Evolutionary conservation across 2,797 vertebrate species (phyloP).

Genomic region (Apogon hyalosoma): DNA sequence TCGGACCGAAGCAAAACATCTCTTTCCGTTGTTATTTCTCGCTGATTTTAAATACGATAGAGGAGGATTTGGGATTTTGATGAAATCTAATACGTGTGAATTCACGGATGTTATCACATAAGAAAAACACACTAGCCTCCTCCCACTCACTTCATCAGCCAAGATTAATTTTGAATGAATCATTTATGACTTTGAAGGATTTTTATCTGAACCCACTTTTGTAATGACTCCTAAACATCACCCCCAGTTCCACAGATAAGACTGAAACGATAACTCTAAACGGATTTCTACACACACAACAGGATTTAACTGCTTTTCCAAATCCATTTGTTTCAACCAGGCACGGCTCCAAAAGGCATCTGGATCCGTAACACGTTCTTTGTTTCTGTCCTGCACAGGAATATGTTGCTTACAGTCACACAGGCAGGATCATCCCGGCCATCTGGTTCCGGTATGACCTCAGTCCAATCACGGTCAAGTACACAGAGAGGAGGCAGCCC

Average conservation of each 20-base stretch:
- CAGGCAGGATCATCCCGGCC: conserved; percentile 96
- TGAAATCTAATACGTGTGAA: conserved; percentile 4
- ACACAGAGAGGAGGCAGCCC: conserved; percentile 95
- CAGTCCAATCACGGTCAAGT: conserved; percentile 99
- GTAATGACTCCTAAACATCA: conserved; percentile 40
- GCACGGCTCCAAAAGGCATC: not conserved
- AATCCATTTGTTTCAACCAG: not conserved
- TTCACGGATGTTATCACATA: conserved; percentile 3
- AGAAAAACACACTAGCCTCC: conserved; percentile 5
- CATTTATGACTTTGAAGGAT: conserved; percentile 28
- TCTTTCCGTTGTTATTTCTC: too few relatives aligned
- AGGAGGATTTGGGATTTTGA: not conserved
- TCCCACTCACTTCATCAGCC: conserved; percentile 4
- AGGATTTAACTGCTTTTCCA: conserved; percentile 6
- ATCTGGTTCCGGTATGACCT: conserved; percentile 99
- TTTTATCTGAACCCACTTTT: conserved; percentile 18
- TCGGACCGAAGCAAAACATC: too few relatives aligned
- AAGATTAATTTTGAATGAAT: conserved; percentile 43
- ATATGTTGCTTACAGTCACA: conserved; percentile 98
- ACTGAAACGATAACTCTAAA: conserved; percentile 3
- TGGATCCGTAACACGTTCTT: not conserved
- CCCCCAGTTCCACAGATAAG: not conserved
- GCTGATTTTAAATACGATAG: too few relatives aligned
- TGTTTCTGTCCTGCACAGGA: conserved; percentile 82
- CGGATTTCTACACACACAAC: conserved; percentile 16